Base-by-base conservation (phyloP, 2,113 vertebrate species). In the Myiopsitta monachus region DNA sequence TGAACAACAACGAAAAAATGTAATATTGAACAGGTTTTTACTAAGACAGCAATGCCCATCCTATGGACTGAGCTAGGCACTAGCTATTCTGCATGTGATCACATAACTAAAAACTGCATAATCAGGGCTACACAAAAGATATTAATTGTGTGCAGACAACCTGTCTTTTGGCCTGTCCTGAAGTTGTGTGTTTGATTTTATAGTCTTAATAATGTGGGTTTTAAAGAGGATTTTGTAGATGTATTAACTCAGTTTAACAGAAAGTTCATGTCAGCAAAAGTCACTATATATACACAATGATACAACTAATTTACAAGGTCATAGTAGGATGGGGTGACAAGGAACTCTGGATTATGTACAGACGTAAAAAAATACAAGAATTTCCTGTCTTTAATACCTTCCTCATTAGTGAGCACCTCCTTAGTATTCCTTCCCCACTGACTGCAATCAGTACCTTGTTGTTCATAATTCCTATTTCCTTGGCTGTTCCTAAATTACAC, bases 391-490 rank as follows among this genome's bases (percentile, higher is more conserved):
- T 94, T 95, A 95, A 94, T 95, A 96, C 94, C 93, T 79, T 93
- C 77, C 93, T 92, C 90, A 95, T 91, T 96, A 93, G 87, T 41
- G 87, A 96, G 82, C 66, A 85, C 57, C 75, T 96, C 93, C 66
- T 96, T 90, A 95, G 75, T 88, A 94, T 96, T 89, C 92, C 86
- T 94, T 96, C 94, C 92, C 92, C 79, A 96, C 81, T 92, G 93
- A 95, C 95, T 93, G 82, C 76, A 97, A 95, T 97, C 96, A 97
- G 94, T 82, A 95, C 89, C 87, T 97, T 83, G 96, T 93, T 92
- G 93, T 96, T 97, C 94, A 91, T 96, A 96, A 96, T 95, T 97
- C 90, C 77, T 92, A 77, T 93, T 96, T 96, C 94, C 90, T 96
- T 95, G 88, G 83, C 94, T 92, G 67, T 76, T 96, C 82, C 94